Conservation (phyloP, 2,888 invertebrate species). For the Cheilosia variabilis region DNA sequence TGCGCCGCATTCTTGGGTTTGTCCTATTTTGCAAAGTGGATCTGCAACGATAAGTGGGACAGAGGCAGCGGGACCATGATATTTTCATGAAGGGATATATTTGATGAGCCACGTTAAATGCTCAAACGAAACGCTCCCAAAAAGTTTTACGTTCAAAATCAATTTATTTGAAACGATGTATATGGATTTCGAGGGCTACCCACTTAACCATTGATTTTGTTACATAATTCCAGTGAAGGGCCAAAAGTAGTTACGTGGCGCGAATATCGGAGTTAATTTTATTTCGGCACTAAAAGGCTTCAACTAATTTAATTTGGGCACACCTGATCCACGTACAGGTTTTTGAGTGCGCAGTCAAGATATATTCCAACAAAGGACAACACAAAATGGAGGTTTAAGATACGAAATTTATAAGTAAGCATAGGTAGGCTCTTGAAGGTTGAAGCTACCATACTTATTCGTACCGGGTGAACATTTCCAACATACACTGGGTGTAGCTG, state of each 20-base stretch:
- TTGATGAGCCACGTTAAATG: slow-evolving; percentile 37
- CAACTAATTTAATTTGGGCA: slow-evolving; percentile 10
- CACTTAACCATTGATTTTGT: neutral
- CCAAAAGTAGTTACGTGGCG: slow-evolving; percentile 17
- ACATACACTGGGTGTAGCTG: too few species aligned
- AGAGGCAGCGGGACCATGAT: slow-evolving; percentile 36
- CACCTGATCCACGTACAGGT: neutral
- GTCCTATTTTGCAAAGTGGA: slow-evolving; percentile 6
- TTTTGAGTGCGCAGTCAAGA: neutral
- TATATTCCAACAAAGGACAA: too few species aligned
- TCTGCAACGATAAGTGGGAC: neutral
- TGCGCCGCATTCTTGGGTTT: slow-evolving; percentile 43
- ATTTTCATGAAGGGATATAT: slow-evolving; percentile 38
- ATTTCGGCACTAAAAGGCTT: neutral
- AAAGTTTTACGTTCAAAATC: slow-evolving; percentile 25
- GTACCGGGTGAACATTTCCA: too few species aligned
- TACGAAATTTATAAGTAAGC: too few species aligned
- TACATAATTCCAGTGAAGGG: neutral
- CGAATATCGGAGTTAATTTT: slow-evolving; percentile 1
- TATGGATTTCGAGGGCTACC: too few species aligned
- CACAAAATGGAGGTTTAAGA: too few species aligned
- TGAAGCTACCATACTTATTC: too few species aligned
- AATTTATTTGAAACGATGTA: slow-evolving; percentile 17
- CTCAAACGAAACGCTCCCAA: neutral
- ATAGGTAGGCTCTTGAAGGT: too few species aligned